Conservation (phyloP, 1,140 invertebrate species). For the Neodiprion pinetum region DNA sequence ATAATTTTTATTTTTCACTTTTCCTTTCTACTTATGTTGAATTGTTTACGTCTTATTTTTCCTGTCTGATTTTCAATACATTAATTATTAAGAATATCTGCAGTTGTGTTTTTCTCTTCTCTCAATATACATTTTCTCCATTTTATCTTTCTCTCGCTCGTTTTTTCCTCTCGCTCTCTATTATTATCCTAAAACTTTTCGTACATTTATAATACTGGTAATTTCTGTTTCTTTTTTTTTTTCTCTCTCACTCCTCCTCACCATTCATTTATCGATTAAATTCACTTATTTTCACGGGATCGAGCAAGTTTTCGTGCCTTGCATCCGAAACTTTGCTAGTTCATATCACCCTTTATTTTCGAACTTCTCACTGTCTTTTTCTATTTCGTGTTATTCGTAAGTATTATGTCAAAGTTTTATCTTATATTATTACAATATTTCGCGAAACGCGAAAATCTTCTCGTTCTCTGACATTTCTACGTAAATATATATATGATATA, state of each 20-base stretch:
- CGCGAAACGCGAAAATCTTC: slow-evolving; percentile 14
- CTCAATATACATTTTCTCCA: slow-evolving; percentile 5
- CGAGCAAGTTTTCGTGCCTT: background rate
- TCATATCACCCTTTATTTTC: too few species aligned
- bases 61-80: background rate
- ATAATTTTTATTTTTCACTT: too few species aligned
- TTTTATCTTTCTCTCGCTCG: slow-evolving; percentile 8
- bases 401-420: too few species aligned
- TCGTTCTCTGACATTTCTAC: slow-evolving; percentile 27
- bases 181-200: slow-evolving; percentile 17
- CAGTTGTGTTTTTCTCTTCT: background rate
- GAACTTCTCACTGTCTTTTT: too few species aligned
- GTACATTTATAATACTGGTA: slow-evolving; percentile 21
- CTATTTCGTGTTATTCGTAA: too few species aligned
- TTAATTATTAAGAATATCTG: background rate
- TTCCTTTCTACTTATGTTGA: too few species aligned
- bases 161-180: background rate
- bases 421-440: background rate
- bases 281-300: background rate
- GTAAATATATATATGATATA: slow-evolving; percentile 29
- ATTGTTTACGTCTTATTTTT: slow-evolving; percentile 14
- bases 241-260: background rate
- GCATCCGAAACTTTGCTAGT: too few species aligned
- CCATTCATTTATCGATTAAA: background rate
- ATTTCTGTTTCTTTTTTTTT: background rate